A percentile compares a stretch with the other conserved stretches of the same genome.
Evolutionary conservation across 2,888 invertebrate species (phyloP).

Genomic region (Phyllotreta striolata): DNA sequence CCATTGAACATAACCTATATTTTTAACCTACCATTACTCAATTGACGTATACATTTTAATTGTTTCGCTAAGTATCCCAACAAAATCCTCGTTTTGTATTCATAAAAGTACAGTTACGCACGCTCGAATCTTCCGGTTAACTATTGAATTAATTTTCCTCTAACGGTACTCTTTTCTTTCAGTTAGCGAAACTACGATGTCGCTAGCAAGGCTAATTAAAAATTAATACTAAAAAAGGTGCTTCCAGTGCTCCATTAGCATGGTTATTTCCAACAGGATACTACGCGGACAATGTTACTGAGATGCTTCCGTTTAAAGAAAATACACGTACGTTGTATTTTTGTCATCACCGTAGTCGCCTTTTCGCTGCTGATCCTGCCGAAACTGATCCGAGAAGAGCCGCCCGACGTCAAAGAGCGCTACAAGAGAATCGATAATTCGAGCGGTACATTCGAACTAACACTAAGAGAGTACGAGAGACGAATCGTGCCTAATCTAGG

Average conservation of each 20-base stretch:
- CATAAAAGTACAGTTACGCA: conserved; percentile 24
- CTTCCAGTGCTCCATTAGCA: neutral
- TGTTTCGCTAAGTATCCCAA: neutral
- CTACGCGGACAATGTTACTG: conserved; percentile 45
- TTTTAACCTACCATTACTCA: neutral
- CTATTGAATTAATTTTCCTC: conserved; percentile 9
- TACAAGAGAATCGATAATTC: conserved; percentile 35
- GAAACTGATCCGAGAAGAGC: conserved; percentile 31
- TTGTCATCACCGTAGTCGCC: conserved; percentile 30
- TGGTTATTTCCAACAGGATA: neutral
- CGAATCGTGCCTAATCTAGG: conserved; percentile 76
- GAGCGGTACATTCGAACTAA: conserved; percentile 44
- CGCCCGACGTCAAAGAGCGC: conserved; percentile 1
- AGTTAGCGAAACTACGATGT: conserved; percentile 27
- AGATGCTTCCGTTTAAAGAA: conserved; percentile 50
- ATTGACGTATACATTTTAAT: conserved; percentile 22
- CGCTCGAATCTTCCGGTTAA: conserved; percentile 22
- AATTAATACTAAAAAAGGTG: neutral
- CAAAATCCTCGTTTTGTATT: conserved; percentile 17
- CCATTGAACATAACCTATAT: too few relatives aligned
- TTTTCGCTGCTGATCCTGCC: conserved; percentile 30
- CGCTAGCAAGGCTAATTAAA: conserved; percentile 25
- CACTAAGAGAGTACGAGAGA: conserved; percentile 63
- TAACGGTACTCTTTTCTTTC: conserved; percentile 15
- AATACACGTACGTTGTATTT: conserved; percentile 45